Percentiles rank a stretch among this genome's conserved stretches.
phyloP scores from a whole-genome alignment of 2,113 vertebrate genomes.

The Abramis brama region DNA sequence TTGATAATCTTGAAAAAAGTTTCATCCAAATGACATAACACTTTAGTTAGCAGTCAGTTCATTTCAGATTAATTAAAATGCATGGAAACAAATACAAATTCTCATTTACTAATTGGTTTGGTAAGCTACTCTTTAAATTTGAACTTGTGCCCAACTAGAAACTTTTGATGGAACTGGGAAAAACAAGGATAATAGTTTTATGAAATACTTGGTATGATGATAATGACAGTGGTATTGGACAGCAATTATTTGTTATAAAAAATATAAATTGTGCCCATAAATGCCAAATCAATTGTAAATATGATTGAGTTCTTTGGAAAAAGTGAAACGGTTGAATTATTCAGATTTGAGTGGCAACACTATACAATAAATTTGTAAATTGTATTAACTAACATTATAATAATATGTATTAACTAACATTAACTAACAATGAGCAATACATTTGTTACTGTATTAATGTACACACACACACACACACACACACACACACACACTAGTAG shows the following conservation, averaged over 20 bases:
- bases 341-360: too few relatives aligned
- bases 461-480: too few relatives aligned
- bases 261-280: neutral
- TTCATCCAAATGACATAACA: neutral
- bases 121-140: neutral
- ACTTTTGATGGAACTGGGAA: neutral
- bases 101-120: neutral
- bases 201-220: neutral
- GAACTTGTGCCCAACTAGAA: neutral
- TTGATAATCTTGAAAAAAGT: neutral
- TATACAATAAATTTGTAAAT: too few relatives aligned
- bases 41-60: neutral
- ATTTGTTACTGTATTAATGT: too few relatives aligned
- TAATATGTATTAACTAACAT: too few relatives aligned
- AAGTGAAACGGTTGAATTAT: neutral
- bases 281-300: neutral
- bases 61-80: neutral
- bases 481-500: too few relatives aligned
- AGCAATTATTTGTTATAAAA: neutral
- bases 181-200: neutral
- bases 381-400: too few relatives aligned
- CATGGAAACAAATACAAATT: neutral
- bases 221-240: neutral
- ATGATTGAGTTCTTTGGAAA: neutral
- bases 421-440: too few relatives aligned